Evolutionary conservation across 2,888 invertebrate genomes (phyloP).

Genomic region (Plagiodera versicolora): DNA sequence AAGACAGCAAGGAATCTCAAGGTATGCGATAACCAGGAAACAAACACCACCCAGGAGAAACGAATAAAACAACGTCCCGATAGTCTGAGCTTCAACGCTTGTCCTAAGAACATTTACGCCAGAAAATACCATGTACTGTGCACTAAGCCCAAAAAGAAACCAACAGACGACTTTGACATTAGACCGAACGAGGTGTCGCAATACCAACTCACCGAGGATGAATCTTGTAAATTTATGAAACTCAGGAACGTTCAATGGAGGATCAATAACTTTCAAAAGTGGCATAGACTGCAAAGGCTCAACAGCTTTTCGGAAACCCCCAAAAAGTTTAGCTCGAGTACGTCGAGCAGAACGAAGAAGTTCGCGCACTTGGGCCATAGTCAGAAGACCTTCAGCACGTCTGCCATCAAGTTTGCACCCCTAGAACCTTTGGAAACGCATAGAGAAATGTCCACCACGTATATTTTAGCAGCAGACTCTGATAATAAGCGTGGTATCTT

Average conservation of each 20-base stretch:
- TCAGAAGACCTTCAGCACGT: constrained; percentile 12
- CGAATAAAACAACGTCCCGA: neutral
- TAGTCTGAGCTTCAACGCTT: neutral
- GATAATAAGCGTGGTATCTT: neutral
- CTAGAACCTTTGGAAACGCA: constrained; percentile 10
- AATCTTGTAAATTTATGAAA: constrained; percentile 19
- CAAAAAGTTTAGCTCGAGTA: constrained; percentile 25
- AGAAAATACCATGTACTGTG: constrained; percentile 29
- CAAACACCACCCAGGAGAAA: neutral
- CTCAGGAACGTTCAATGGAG: constrained; percentile 29
- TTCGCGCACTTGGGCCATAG: constrained; percentile 6
- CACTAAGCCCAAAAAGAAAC: constrained; percentile 21
- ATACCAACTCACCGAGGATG: constrained; percentile 17
- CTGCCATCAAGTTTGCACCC: neutral
- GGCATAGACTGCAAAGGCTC: constrained; percentile 25
- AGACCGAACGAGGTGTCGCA: constrained; percentile 19
- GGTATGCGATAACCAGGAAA: neutral
- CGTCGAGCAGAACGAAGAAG: constrained; percentile 19
- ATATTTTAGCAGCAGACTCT: neutral
- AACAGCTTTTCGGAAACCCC: constrained; percentile 3
- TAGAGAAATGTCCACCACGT: constrained; percentile 17
- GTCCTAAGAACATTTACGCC: neutral
- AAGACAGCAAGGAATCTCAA: neutral
- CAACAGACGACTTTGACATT: constrained; percentile 8
- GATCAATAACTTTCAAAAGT: constrained; percentile 30